Evolutionary conservation across 2,797 vertebrate species (phyloP).

Genomic region (Propithecus deckenii): DNA sequence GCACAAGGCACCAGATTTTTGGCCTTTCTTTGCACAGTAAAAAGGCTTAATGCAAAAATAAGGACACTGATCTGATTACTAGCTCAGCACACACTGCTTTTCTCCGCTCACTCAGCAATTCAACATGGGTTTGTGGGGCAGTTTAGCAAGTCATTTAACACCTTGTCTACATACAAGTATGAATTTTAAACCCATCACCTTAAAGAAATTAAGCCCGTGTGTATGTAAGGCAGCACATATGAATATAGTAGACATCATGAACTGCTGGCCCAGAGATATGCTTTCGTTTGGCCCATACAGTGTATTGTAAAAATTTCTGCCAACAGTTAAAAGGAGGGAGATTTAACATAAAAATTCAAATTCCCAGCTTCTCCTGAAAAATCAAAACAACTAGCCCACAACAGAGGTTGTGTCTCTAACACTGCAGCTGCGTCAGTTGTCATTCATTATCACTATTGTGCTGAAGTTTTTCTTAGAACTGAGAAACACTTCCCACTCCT

Average conservation of each 20-base stretch:
- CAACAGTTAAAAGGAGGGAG: background rate
- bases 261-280: background rate
- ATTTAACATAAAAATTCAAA: background rate
- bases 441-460: background rate
- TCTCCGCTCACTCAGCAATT: constrained; percentile 3
- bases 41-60: constrained; percentile 36
- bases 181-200: constrained; percentile 26
- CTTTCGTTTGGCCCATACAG: background rate
- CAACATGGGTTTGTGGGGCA: background rate
- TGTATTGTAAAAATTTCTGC: background rate
- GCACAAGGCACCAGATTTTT: background rate
- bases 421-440: background rate
- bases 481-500: background rate
- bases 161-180: constrained; percentile 15
- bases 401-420: background rate
- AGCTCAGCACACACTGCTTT: background rate
- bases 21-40: background rate
- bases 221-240: background rate
- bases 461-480: background rate
- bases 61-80: background rate
- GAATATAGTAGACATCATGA: background rate
- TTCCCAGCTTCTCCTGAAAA: background rate
- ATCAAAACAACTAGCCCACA: background rate
- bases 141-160: constrained; percentile 46
- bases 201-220: background rate